Base-by-base conservation (phyloP, 2,113 vertebrate genomes). In the Syngnathus floridae region DNA sequence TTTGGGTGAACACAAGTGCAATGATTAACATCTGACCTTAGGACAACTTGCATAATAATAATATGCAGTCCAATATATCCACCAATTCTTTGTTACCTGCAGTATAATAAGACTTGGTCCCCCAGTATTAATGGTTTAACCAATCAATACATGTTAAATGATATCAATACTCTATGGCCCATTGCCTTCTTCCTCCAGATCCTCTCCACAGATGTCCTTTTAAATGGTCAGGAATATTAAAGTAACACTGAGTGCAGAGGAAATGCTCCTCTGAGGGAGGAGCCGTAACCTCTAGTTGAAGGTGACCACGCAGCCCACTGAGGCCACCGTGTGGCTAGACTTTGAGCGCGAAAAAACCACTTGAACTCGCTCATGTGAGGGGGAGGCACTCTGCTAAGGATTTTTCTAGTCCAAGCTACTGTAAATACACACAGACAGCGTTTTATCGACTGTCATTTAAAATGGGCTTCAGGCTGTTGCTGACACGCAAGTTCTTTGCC, bases 281-380 rank as follows among this genome's bases (percentile, higher is more conserved):
- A 84, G 79, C 77, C 52, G 65, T 86, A 81, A 86, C 87, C 89
- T 89, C 79, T 82, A 72, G 81, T 74, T 89, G 86, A 89, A 90
- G 86, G 89, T 90, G 89, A 89, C 83, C 84, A 78, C 37, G 70
- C 63, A 59, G 86, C 81, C 60, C 61, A 65, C 63, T 73, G 57
- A 73, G 75, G 88, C 84, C 90, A 76, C 75, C 90, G 82, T 74
- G 81, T 88, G 89, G 84, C 61, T 57, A 45, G 4, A 58, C 40
- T 19, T 4, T 13, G 10, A 41, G 7, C 3, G 26, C 3, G 26
- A 41, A 45, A 45, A 45, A 45, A 9, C 13, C 41, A 43, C 41
- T 43, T 12, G 41, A 43, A 43, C 41, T 14, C 11, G 10, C 45
- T 46, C 13, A 46, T 17, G 45, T 14, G 13, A 46, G 45, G 17